Base-by-base conservation (phyloP, 2,888 invertebrate species). In the Eustalomyia histrio region DNA sequence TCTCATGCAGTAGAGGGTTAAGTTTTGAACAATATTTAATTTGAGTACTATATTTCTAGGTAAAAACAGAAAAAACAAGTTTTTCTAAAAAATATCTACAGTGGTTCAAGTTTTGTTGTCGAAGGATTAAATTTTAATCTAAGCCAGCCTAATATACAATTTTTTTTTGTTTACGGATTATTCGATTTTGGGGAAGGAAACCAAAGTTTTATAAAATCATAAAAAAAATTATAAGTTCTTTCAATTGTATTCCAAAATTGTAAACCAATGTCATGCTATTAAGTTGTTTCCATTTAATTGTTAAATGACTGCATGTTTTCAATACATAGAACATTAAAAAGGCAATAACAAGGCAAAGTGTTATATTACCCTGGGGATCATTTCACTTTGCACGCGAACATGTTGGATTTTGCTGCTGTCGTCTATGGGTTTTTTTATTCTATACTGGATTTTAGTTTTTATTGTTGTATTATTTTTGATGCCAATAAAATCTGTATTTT, bases 321-420 rank as follows among this genome's bases (percentile, higher is more conserved):
- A 2, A 12, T 16, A 53, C 57, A 39, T 71, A 61, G 18, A 33
- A 57, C n/a, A 64, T 47, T 68, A 68, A 64, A 73, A 75, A 67
- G 67, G 43, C 50, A 33, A 21, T 61, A 68, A 57, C 63, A 63
- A 68, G 68, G 35, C 43, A 79, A 79, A 79, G 79, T 79, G 74
- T 79, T 79, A 75, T 75, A 75, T 75, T 65, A 52, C 74, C 74
- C 74, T 75, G 53, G 74, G 79, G 74, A 75, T 75, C 65, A 61
- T 69, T 75, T 79, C 69, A 65, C 58, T 79, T 74, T 71, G 65
- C 65, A 71, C 60, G 69, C 65, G 50, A 75, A 60, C 64, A 75
- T 65, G 68, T 79, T 79, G 47, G 69, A 53, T 64, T 74, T 16
- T 39, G 58, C 33, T 39, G 35, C 9, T 33, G 33, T 33, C 35